Base-by-base conservation (phyloP, 2,113 vertebrate genomes). In the Megaleporinus macrocephalus region DNA sequence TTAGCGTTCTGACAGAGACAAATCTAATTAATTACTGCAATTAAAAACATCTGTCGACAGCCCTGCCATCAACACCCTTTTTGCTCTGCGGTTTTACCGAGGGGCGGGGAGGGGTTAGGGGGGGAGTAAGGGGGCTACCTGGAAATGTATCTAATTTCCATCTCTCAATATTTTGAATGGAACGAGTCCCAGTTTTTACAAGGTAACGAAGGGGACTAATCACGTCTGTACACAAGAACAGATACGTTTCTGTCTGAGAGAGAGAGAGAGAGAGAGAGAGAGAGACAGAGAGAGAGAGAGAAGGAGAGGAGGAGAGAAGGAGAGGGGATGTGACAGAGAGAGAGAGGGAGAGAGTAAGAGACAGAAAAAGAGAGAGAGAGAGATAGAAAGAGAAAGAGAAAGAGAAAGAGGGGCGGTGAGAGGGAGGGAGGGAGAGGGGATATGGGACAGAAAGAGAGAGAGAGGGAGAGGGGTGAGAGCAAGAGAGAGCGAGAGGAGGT, bases 121-220 rank as follows among this genome's bases (percentile, higher is more conserved):
- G 26, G 71, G 77, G 61, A 65, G 33, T 74, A 26, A n/a, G 73
- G 30, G 80, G 84, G 87, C 30, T 82, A 86, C 82, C 80, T 86
- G 86, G 66, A 84, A 88, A 84, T 86, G 85, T 85, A 83, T 89
- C 80, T 90, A 66, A 91, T 92, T 93, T 92, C 89, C 92, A 92
- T 86, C 81, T 78, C 47, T 86, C 88, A 92, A 91, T 92, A 92
- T 94, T 94, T 92, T 79, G 85, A 79, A 89, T 92, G 91, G 90
- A 92, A 81, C 77, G 14, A 2, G 80, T 91, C 91, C 90, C 87
- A 61, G 89, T 85, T 87, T 90, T 89, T 84, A 88, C 86, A 84
- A 71, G 47, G 85, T 93, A 92, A 93, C 92, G 90, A 92, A 90
- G 87, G 88, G 86, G 89, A 90, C 86, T 81, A 89, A 93, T 90